Base-by-base conservation (phyloP, 2,888 invertebrate genomes). In the Lamellibrachia satsuma region DNA sequence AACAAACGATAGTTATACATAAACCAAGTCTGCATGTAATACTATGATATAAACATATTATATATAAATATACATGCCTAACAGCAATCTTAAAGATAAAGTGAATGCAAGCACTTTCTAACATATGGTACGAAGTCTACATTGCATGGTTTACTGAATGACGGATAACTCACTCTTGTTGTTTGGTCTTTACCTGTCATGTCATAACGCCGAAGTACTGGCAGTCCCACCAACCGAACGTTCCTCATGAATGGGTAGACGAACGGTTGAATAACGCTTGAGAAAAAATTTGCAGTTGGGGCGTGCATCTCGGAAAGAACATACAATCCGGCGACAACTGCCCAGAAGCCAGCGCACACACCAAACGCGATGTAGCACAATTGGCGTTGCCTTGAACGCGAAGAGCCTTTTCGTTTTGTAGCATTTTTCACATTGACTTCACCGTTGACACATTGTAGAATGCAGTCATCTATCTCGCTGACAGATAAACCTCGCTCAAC, bases 381-480 rank as follows among this genome's bases (percentile, higher is more conserved):
- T 6, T 75, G 75, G 75, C 75, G 75, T 22, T n/a, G 15, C 75
- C 75, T 22, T 6, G 75, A 75, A 75, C 3, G 15, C 75, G 22
- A 15, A 6, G 75, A 75, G 22, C 75, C 15, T 22, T 75, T 75
- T 15, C 75, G 75, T 75, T 11, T 75, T 22, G 15, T 75, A 6
- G 75, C 15, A 75, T n/a, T 15, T 75, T 75, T 75, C 75, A 75
- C 75, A 75, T 75, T 75, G 22, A 22, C 22, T 75, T 75, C 22
- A 15, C 4, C 15, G n/a, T 22, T 15, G 75, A 75, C 75, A 75
- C 75, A 75, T n/a, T 22, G 22, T 75, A 75, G 75, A 75, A 75
- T 75, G 75, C 75, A 75, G 75, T 75, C 75, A n/a, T 75, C 75
- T 75, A 75, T 75, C 75, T 75, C 75, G 75, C 2, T 75, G 75